Evolutionary conservation across 2,888 invertebrate genomes (phyloP), one percentile per base, ranked within the genome.

Genomic region (Apodemia mormo): DNA sequence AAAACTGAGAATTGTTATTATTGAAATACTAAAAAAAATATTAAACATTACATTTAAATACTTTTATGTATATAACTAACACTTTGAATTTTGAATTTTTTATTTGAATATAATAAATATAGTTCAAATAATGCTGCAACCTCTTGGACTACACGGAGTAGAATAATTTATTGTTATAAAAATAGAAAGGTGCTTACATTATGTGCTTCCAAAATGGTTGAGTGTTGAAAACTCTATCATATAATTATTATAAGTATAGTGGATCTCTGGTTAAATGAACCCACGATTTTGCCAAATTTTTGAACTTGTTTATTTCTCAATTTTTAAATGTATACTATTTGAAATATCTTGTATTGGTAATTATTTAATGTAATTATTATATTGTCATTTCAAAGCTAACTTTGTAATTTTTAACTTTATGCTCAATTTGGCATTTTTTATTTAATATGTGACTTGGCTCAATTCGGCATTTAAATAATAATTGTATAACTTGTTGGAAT

Each of bases 151-250:
- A 64, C 7, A 64, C 37, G n/a, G 3, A 64, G 61, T 64, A 64
- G 33, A n/a, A 33, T 54, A 54, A 54, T 54, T 22, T 54, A 54
- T 64, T 64, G 33, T 37, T n/a, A 22, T 52, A 7, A 54, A 52
- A 54, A 54, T 64, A 64, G 33, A 33, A 64, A 37, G 61, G 61
- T 64, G 61, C 61, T 64, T 64, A 64, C 29, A 61, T 22, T n/a
- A 64, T 14, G 61, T 64, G 61, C 61, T 64, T 64, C 61, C 61
- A 64, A 64, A 12, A 33, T 8, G 33, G 30, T 58, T 30, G 58
- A 58, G 58, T 58, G 30, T 30, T 58, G 6, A 58, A 58, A 30
- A 58, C 30, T 58, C 58, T 30, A 30, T 12, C 30, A 29, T 30
- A 30, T 61, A 37, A 64, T 37, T 37, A 22, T 22, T 64, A 33